Conservation (phyloP, 2,888 invertebrate species). For the Aleiodes leptofemur region DNA sequence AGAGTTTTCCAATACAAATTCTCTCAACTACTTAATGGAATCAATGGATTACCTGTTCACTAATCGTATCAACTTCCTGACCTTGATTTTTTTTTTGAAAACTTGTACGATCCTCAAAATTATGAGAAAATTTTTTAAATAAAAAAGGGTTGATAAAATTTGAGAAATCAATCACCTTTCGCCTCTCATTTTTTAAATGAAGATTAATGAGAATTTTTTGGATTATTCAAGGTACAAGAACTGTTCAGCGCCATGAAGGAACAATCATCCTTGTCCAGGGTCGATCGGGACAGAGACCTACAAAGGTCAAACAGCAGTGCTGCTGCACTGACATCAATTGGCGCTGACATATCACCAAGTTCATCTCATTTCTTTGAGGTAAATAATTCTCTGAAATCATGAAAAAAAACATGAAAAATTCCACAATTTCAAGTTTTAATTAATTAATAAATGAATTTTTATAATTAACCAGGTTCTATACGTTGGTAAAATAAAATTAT, state of each 20-base stretch:
- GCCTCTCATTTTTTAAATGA: too few relatives aligned
- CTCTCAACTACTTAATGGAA: too few relatives aligned
- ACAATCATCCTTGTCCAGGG: conserved; percentile 68
- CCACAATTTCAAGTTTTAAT: neutral
- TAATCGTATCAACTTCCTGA: too few relatives aligned
- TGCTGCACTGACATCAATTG: conserved; percentile 83
- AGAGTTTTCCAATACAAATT: too few relatives aligned
- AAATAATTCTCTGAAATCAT: conserved; percentile 54
- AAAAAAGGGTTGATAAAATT: too few relatives aligned
- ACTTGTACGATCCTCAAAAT: too few relatives aligned
- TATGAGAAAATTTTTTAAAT: too few relatives aligned
- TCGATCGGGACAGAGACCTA: conserved; percentile 68
- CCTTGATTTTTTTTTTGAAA: too few relatives aligned
- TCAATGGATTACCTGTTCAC: too few relatives aligned
- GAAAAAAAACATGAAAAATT: neutral
- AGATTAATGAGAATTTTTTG: neutral
- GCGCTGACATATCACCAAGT: conserved; percentile 88
- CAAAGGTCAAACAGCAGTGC: conserved; percentile 78
- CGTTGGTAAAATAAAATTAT: conserved; percentile 89
- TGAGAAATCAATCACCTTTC: too few relatives aligned
- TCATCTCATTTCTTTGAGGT: conserved; percentile 94
- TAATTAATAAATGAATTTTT: conserved; percentile 6
- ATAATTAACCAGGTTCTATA: conserved; percentile 84
- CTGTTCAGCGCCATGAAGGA: conserved; percentile 73
- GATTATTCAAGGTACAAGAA: conserved; percentile 67